Evolutionary conservation across 2,113 vertebrate genomes (phyloP).

Genomic region (Phainopepla nitens): DNA sequence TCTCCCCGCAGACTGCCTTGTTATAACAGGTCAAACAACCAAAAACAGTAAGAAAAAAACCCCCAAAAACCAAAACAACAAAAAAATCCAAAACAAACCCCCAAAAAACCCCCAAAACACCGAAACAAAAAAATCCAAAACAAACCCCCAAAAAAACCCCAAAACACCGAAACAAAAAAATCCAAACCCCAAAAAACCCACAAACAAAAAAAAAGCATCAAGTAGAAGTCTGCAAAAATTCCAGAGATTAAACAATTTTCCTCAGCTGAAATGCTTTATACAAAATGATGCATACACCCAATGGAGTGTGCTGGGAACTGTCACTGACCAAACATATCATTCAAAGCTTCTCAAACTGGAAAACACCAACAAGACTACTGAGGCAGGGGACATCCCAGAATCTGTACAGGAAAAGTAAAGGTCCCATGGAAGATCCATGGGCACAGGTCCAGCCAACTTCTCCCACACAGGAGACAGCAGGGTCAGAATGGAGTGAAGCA

Average conservation of each 20-base stretch:
- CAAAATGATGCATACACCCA: background rate
- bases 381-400: background rate
- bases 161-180: background rate
- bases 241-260: background rate
- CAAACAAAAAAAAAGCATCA: background rate
- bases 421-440: background rate
- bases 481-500: background rate
- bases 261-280: background rate
- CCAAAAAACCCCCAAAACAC: background rate
- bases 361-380: background rate
- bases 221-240: background rate
- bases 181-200: background rate
- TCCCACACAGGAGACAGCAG: background rate
- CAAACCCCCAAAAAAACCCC: background rate
- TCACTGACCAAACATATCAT: background rate
- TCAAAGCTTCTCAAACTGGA: background rate
- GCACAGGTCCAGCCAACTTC: background rate
- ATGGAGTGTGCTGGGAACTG: background rate
- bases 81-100: background rate
- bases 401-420: background rate
- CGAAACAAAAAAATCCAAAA: background rate
- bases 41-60: background rate
- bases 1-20: background rate
- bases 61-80: too few species aligned
- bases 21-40: background rate